phyloP scores from a whole-genome alignment of 2,797 vertebrate species.

The Phrynocephalus vlangalii region DNA sequence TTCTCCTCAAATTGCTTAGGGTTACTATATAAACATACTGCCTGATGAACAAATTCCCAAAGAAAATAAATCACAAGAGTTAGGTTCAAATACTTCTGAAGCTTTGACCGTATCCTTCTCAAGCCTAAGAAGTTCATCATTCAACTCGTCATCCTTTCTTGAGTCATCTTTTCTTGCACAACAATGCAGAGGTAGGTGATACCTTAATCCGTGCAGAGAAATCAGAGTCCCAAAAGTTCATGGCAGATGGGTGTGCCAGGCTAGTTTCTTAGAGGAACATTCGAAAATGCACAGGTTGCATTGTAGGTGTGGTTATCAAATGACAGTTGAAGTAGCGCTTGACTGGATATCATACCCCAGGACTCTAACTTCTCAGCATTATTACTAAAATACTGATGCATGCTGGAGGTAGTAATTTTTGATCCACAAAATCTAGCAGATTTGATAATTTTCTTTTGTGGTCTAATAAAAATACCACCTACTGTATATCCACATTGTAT shows the following conservation, averaged over 20 bases:
- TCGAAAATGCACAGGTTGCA: too few species aligned
- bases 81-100: slow-evolving; percentile 61
- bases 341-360: not conserved
- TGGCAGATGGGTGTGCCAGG: too few species aligned
- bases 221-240: not conserved
- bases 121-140: slow-evolving; percentile 44
- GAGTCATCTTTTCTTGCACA: slow-evolving; percentile 23
- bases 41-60: slow-evolving; percentile 68
- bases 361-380: too few species aligned
- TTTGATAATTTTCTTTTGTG: too few species aligned
- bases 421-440: too few species aligned
- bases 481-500: too few species aligned
- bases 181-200: not conserved
- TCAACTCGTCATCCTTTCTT: not conserved
- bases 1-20: slow-evolving; percentile 45
- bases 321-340: too few species aligned
- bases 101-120: not conserved
- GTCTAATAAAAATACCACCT: too few species aligned
- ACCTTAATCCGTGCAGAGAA: not conserved
- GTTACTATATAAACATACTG: slow-evolving; percentile 69
- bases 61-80: slow-evolving; percentile 62
- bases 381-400: too few species aligned
- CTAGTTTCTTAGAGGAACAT: too few species aligned
- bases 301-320: too few species aligned
- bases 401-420: too few species aligned